These are phyloP conservation scores for Myotis planiceps DNA, from an alignment of 2,797 vertebrate species.

Conservation along the genomic window DNA sequence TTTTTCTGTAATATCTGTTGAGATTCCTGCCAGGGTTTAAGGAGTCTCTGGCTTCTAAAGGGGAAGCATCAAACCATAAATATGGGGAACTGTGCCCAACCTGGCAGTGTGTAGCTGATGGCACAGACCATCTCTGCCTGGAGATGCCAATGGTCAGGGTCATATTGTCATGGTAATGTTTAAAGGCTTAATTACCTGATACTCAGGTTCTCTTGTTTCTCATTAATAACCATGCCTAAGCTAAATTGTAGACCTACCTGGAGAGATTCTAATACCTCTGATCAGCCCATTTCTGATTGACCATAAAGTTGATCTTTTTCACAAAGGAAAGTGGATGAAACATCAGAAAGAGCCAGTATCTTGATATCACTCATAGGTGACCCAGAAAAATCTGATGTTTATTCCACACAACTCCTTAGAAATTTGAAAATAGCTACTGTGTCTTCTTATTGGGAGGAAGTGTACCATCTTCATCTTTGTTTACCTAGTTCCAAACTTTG, in stretches of 20 bases:
- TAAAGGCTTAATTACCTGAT: background rate
- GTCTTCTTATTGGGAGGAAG: background rate
- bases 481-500: background rate
- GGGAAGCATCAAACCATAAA: background rate
- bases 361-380: background rate
- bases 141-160: background rate
- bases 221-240: background rate
- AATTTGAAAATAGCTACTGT: background rate
- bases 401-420: background rate
- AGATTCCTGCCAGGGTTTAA: background rate
- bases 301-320: background rate
- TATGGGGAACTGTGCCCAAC: background rate
- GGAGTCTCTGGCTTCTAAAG: background rate
- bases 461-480: background rate
- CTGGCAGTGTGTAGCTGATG: background rate
- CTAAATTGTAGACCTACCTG: background rate
- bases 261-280: background rate
- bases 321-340: background rate
- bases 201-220: background rate
- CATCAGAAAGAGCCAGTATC: background rate
- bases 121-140: background rate
- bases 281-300: background rate
- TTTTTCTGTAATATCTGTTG: background rate
- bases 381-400: background rate
- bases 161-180: slow-evolving; percentile 6